Evolutionary conservation across 2,797 vertebrate species (phyloP).

Genomic region (Uromys caudimaculatus): DNA sequence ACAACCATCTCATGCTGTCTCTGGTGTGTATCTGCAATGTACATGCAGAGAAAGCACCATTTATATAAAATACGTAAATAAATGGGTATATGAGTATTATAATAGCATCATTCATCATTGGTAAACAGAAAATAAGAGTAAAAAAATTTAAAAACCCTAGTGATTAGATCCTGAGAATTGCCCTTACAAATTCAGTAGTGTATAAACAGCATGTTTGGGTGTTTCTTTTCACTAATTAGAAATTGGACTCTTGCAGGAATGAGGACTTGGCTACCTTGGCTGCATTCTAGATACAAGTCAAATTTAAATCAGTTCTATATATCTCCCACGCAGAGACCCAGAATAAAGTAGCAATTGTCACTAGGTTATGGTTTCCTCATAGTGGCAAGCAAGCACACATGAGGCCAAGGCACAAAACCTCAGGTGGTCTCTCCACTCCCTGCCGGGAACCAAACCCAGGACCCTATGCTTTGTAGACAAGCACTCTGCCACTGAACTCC

Average conservation of each 20-base stretch:
- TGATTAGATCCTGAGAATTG: neutral
- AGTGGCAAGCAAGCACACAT: neutral
- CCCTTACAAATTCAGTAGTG: neutral
- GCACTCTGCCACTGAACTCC: neutral
- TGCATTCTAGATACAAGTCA: neutral
- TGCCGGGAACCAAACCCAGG: neutral
- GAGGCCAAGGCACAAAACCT: neutral
- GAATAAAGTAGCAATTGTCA: neutral
- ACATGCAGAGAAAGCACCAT: neutral
- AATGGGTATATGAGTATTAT: neutral
- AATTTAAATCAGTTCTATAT: neutral
- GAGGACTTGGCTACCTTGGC: neutral
- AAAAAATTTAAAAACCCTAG: neutral
- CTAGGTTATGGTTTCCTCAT: neutral
- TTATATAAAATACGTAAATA: neutral
- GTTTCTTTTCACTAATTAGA: neutral
- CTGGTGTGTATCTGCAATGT: neutral
- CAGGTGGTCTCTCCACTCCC: neutral
- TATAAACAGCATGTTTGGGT: neutral
- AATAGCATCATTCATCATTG: neutral
- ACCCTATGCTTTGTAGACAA: neutral
- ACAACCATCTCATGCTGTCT: neutral
- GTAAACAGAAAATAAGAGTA: neutral
- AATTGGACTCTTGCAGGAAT: neutral
- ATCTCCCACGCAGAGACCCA: neutral